Conservation (phyloP, 2,888 invertebrate species). For the Drosophila neonasuta region DNA sequence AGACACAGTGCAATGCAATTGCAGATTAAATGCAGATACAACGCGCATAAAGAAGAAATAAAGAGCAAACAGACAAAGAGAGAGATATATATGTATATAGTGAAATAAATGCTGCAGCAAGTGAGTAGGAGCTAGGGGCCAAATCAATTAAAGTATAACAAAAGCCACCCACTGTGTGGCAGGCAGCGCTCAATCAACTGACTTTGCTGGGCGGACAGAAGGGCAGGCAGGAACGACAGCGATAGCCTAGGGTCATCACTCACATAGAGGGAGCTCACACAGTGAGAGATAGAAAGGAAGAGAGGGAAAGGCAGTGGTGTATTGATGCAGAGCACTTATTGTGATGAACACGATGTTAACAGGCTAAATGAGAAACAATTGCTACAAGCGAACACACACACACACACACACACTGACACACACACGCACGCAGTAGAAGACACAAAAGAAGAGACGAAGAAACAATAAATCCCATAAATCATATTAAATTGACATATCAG, state of each 20-base stretch:
- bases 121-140: slow-evolving; percentile 31
- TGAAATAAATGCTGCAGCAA: slow-evolving; percentile 1
- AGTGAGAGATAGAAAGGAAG: slow-evolving; percentile 8
- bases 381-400: slow-evolving; percentile 56
- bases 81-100: no score
- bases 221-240: slow-evolving; percentile 13
- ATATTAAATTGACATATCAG: slow-evolving; percentile 76
- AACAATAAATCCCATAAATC: slow-evolving; percentile 76
- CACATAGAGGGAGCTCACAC: slow-evolving; percentile 44
- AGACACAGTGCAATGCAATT: slow-evolving; percentile 40
- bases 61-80: background rate
- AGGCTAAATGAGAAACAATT: slow-evolving; percentile 76
- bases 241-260: slow-evolving; percentile 72
- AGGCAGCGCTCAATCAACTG: slow-evolving; percentile 67
- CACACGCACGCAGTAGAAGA: slow-evolving; percentile 7
- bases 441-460: slow-evolving; percentile 44
- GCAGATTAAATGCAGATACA: slow-evolving; percentile 24
- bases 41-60: background rate
- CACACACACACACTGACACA: slow-evolving; percentile 13
- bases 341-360: slow-evolving; percentile 75
- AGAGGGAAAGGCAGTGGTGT: slow-evolving; percentile 9
- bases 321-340: slow-evolving; percentile 64
- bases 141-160: slow-evolving; percentile 73
- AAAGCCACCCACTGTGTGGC: slow-evolving; percentile 51
- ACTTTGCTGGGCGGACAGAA: slow-evolving; percentile 22